Evolutionary conservation across 2,888 invertebrate species (phyloP).

Genomic region (Hoplodrina ambigua): DNA sequence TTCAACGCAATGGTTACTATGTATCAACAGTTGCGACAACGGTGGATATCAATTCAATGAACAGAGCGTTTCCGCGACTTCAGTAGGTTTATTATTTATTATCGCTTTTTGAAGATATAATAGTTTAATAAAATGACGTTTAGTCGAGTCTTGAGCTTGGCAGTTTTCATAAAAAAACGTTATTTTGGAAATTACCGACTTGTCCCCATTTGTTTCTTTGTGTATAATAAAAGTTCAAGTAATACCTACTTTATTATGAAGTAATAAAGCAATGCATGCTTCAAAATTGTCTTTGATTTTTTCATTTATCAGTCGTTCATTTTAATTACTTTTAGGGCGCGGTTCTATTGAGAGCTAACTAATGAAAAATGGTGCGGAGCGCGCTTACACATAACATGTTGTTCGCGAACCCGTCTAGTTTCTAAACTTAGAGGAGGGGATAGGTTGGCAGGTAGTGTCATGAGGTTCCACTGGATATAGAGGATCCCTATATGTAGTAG

Average conservation of each 20-base stretch:
- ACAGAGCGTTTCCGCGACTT: conserved; percentile 44
- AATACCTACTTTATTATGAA: conserved; percentile 68
- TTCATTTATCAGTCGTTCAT: too few relatives aligned
- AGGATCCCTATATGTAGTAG: too few relatives aligned
- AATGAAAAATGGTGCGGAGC: too few relatives aligned
- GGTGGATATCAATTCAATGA: conserved; percentile 53
- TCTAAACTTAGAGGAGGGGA: too few relatives aligned
- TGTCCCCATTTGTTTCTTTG: conserved; percentile 76
- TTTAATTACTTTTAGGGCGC: too few relatives aligned
- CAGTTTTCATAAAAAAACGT: conserved; percentile 61
- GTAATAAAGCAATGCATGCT: conserved; percentile 76
- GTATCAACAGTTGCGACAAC: conserved; percentile 46
- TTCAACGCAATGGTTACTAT: conserved; percentile 55
- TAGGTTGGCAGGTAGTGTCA: too few relatives aligned
- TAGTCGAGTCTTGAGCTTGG: conserved; percentile 68
- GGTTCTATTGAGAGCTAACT: too few relatives aligned
- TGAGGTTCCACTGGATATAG: too few relatives aligned
- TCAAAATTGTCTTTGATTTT: conserved; percentile 58
- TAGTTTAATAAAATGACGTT: conserved; percentile 56
- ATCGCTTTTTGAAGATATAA: conserved; percentile 62
- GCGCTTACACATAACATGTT: too few relatives aligned
- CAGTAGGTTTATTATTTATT: conserved; percentile 62
- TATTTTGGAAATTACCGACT: conserved; percentile 70
- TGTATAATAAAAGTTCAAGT: conserved; percentile 81
- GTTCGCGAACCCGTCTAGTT: too few relatives aligned